Evolutionary conservation across 2,888 invertebrate genomes (phyloP), one percentile per base, ranked within the genome.

Genomic region (Unio pictorum): DNA sequence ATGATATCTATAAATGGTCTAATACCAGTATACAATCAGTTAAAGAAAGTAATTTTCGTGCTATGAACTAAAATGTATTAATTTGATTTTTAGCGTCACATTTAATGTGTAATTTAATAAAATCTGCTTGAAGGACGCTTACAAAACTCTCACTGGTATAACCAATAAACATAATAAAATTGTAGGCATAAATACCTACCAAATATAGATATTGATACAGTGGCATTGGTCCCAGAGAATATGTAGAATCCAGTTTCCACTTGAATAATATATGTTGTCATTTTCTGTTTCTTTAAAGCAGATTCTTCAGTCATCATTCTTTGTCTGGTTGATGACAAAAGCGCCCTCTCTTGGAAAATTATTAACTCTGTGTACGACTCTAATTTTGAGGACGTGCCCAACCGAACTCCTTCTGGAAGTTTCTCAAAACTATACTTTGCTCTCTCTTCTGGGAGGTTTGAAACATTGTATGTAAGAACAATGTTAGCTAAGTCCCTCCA

Each of bases 201-300:
- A 61, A 64, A 76, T 0, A 76, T 45, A 15, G 74, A 55, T 15
- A 76, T 73, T 30, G 74, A 73, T 8, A 76, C 76, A 5, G 74
- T 71, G 26, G 74, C 76, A 56, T 76, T 74, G 4, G 76, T 76
- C 45, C 76, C 76, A 15, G 76, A 76, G 56, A 72, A 76, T 61
- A 76, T 28, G 65, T 76, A 69, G 55, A 69, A 68, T 45, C 76
- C 76, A 26, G 76, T 76, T 60, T 76, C 76, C 4, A 74, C 76
- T 28, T 76, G 76, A 4, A 76, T 72, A 30, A 76, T 61, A n/a
- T 63, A 76, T 15, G 76, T 23, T 23, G 23, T 76, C n/a, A 63
- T 72, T 59, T 73, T 72, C 23, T 65, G 63, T 8, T 58, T 28
- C n/a, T 60, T 55, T 23, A 56, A 59, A 2, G 34, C 45, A 18